A percentile compares a stretch with the other conserved stretches of the same genome.
These are phyloP conservation scores for Sinella curviseta DNA, from an alignment of 1,140 invertebrate species.

Conservation along the genomic window DNA sequence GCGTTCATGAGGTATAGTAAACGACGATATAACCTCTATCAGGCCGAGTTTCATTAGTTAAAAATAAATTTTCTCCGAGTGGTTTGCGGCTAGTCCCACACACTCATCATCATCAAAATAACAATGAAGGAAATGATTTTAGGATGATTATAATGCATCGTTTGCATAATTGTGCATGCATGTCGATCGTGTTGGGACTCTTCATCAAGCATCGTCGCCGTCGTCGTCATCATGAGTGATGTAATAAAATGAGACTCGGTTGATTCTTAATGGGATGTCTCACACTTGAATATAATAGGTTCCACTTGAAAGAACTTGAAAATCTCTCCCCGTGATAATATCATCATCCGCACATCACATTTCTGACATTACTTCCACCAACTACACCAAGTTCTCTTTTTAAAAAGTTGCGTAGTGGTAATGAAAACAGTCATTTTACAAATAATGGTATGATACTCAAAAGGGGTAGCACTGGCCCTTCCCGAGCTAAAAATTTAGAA, in stretches of 20 bases:
- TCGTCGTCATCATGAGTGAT: neutral
- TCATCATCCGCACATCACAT: neutral
- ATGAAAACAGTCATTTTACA: neutral
- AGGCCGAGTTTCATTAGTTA: too few species aligned
- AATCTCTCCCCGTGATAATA: slow-evolving; percentile 22
- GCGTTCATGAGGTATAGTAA: too few species aligned
- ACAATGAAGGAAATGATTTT: slow-evolving; percentile 10
- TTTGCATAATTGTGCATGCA: neutral
- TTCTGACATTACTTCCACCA: neutral
- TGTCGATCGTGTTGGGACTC: slow-evolving; percentile 2
- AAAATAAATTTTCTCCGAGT: too few species aligned
- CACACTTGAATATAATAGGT: slow-evolving; percentile 25
- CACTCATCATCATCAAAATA: neutral
- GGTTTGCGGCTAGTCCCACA: neutral
- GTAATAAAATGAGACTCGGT: slow-evolving; percentile 18
- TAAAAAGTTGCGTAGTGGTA: neutral
- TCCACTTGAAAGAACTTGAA: slow-evolving; percentile 24
- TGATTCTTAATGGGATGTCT: slow-evolving; percentile 17
- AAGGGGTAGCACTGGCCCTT: too few species aligned
- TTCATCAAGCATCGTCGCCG: neutral
- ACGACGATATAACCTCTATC: too few species aligned
- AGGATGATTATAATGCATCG: neutral
- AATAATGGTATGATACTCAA: neutral
- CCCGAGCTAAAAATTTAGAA: too few species aligned
- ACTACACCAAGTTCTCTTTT: neutral